Percentiles rank a stretch among this genome's conserved stretches.
Evolutionary conservation across 2,888 invertebrate species (phyloP).

Genomic region (Branchipolynoe longqiensis): DNA sequence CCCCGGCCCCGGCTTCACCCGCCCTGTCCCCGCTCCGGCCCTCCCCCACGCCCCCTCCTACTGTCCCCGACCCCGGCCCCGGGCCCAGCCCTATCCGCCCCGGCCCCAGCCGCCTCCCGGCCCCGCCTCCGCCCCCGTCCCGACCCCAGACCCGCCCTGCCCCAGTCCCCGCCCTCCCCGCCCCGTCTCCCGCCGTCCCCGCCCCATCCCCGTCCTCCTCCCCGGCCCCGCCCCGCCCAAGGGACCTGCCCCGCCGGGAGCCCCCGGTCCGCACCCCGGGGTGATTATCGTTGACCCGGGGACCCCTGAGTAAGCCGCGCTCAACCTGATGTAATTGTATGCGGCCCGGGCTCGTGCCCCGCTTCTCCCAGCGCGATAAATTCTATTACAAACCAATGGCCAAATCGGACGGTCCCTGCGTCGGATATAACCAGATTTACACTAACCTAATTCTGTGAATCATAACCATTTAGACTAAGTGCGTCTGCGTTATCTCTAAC

Average conservation of each 20-base stretch:
- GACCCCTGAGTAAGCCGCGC: slow-evolving; percentile 50
- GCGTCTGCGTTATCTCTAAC: slow-evolving; percentile 58
- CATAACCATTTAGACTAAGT: slow-evolving; percentile 59
- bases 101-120: background rate
- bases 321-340: slow-evolving; percentile 56
- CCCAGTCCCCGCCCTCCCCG: background rate
- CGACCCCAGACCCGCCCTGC: background rate
- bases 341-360: slow-evolving; percentile 11
- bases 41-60: background rate
- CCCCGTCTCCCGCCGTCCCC: background rate
- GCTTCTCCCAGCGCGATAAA: slow-evolving; percentile 31
- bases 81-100: background rate
- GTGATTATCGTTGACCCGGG: slow-evolving; percentile 43
- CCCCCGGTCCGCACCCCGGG: too few species aligned
- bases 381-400: slow-evolving; percentile 60
- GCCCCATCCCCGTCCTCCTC: too few species aligned
- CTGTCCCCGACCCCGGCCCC: too few species aligned
- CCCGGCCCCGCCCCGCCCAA: background rate
- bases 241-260: background rate
- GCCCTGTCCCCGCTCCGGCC: background rate
- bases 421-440: slow-evolving; percentile 53
- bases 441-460: slow-evolving; percentile 59
- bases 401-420: slow-evolving; percentile 1
- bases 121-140: slow-evolving; percentile 4
- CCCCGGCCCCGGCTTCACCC: too few species aligned